Evolutionary conservation across 2,888 invertebrate genomes (phyloP).

Genomic region (Fragum sueziense): DNA sequence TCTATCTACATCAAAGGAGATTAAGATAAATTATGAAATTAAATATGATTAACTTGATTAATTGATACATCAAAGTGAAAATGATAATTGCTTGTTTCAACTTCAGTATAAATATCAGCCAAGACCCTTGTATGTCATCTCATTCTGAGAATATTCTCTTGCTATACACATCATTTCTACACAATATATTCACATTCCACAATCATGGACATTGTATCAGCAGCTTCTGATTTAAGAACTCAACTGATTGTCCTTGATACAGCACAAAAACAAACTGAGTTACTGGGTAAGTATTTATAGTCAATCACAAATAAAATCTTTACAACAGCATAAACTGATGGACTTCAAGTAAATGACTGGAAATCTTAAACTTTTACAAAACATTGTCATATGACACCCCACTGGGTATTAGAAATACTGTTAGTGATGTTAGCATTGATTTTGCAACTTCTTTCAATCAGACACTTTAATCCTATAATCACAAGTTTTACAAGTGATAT

Average conservation of each 20-base stretch:
- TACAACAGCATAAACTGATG: too few relatives aligned
- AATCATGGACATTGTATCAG: slow-evolving; percentile 4
- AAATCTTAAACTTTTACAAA: too few relatives aligned
- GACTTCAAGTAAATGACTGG: too few relatives aligned
- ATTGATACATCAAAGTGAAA: background rate
- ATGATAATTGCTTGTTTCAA: background rate
- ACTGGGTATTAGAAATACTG: too few relatives aligned
- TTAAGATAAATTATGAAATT: background rate
- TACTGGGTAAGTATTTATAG: background rate
- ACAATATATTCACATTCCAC: too few relatives aligned
- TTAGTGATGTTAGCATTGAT: too few relatives aligned
- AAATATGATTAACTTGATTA: too few relatives aligned
- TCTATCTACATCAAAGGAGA: background rate
- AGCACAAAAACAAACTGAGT: background rate
- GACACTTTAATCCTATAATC: too few relatives aligned
- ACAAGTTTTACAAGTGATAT: too few relatives aligned
- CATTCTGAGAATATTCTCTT: background rate
- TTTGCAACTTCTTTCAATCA: too few relatives aligned
- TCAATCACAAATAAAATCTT: too few relatives aligned
- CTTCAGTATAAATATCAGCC: background rate
- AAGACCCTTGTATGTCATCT: background rate
- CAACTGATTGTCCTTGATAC: slow-evolving; percentile 7
- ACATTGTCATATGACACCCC: too few relatives aligned
- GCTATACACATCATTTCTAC: background rate
- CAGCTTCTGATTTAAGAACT: slow-evolving; percentile 1